Conservation (phyloP, 2,113 vertebrate genomes). For the Propithecus coquereli region DNA sequence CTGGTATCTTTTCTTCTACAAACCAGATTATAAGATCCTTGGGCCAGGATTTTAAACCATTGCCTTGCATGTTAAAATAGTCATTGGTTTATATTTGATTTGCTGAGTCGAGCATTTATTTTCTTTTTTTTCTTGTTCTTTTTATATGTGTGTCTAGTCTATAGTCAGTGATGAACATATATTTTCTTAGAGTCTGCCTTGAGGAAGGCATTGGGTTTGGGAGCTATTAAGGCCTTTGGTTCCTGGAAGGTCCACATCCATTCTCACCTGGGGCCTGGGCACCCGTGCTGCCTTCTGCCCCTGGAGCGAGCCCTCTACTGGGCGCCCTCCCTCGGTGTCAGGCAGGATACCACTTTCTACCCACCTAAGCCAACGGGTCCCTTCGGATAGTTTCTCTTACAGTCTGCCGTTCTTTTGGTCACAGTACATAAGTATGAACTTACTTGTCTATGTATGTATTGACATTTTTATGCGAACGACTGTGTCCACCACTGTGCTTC, state of each 20-base stretch:
- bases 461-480: background rate
- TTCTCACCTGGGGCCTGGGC: background rate
- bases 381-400: background rate
- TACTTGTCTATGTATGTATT: background rate
- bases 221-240: background rate
- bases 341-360: background rate
- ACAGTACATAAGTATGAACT: background rate
- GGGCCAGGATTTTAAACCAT: background rate
- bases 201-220: background rate
- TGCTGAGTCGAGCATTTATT: background rate
- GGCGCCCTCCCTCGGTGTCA: background rate
- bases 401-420: background rate
- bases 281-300: background rate
- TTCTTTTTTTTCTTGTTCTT: too few relatives aligned
- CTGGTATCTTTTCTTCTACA: background rate
- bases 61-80: background rate
- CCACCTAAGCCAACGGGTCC: background rate
- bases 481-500: background rate
- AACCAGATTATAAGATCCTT: background rate
- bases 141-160: too few relatives aligned
- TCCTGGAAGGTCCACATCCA: background rate
- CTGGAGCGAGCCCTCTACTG: background rate
- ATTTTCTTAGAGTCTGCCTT: background rate
- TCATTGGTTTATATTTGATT: background rate
- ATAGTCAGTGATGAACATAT: background rate